phyloP scores from a whole-genome alignment of 2,113 vertebrate genomes.

The Anser brachyrhynchus region DNA sequence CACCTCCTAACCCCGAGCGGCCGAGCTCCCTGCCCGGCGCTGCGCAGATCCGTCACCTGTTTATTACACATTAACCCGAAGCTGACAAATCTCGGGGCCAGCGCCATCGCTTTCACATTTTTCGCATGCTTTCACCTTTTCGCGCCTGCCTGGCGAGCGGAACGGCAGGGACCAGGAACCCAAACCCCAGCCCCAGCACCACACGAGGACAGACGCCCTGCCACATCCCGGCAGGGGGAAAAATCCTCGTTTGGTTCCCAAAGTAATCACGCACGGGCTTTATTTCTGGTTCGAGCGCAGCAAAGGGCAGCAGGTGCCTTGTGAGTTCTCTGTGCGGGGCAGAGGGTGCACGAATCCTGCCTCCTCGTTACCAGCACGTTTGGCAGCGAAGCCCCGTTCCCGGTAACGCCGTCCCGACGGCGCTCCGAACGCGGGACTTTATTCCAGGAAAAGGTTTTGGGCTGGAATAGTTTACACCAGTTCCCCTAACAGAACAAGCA shows the following conservation, averaged over 20 bases:
- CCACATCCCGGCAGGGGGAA: not conserved
- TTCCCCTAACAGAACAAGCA: constrained; percentile 32
- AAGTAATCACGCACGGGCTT: fast-evolving
- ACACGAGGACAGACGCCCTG: not conserved
- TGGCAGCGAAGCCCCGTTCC: constrained; percentile 10
- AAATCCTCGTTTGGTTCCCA: fast-evolving
- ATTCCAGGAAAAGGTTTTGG: constrained; percentile 59
- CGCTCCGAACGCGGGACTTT: constrained; percentile 16
- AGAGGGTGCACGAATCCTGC: not conserved
- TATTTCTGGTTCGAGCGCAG: not conserved
- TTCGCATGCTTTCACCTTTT: constrained; percentile 63
- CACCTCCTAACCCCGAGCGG: not conserved
- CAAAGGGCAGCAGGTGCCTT: not conserved
- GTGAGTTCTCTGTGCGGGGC: not conserved
- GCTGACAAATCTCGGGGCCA: constrained; percentile 55
- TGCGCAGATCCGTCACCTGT: not conserved
- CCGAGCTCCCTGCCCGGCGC: fast-evolving
- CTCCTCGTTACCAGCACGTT: not conserved
- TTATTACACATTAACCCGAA: constrained; percentile 64
- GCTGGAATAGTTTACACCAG: constrained; percentile 37
- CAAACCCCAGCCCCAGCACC: fast-evolving
- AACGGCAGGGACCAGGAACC: not conserved
- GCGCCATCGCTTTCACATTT: constrained; percentile 52
- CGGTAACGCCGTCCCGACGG: not conserved
- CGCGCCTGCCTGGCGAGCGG: constrained; percentile 33